Evolutionary conservation across 2,797 vertebrate species (phyloP), one percentile per base, ranked within the genome.

Genomic region (Heterohyrax brucei): DNA sequence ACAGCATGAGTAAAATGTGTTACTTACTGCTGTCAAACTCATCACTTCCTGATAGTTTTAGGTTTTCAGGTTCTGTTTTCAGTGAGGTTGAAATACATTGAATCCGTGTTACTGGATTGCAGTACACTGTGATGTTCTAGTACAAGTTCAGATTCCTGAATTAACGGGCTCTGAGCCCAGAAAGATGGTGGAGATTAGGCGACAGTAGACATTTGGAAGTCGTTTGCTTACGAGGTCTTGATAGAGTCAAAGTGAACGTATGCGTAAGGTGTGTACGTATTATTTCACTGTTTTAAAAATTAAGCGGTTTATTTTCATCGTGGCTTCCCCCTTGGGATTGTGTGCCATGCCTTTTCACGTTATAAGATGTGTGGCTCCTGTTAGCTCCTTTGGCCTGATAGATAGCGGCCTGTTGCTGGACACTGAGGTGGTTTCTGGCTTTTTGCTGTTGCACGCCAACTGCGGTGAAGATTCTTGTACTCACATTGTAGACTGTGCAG

Each of bases 1-100:
- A 89, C 39, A 89, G 9, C 30, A 44, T 90, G 82, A 89, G 64
- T 90, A 33, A 88, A 83, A 77, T 84, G 84, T 9, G 90, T 88
- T 50, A 89, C 21, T 94, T 75, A 64, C 10, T 61, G 33, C 56
- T 94, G 73, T n/a, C 19, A 92, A 93, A 26, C 13, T 87, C 39
- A 22, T 78, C 82, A 76, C 33, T 92, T 92, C 14, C 94, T 87
- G 72, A 26, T 46, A 68, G 64, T 44, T 10, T 84, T 83, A 91
- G 53, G 87, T 80, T 87, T 94, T 91, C 22, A 94, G 26, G 10
- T 77, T 73, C 72, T 83, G 88, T 91, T 82, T 94, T 95, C 44
- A 59, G n/a, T 84, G 76, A 78, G 61, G 19, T 28, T 84, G 78
- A 95, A 83, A n/a, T 93, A 68, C 95, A 91, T 59, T 56, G 61